phyloP scores from a whole-genome alignment of 2,888 invertebrate genomes.

The Gonocerus acuteangulatus region DNA sequence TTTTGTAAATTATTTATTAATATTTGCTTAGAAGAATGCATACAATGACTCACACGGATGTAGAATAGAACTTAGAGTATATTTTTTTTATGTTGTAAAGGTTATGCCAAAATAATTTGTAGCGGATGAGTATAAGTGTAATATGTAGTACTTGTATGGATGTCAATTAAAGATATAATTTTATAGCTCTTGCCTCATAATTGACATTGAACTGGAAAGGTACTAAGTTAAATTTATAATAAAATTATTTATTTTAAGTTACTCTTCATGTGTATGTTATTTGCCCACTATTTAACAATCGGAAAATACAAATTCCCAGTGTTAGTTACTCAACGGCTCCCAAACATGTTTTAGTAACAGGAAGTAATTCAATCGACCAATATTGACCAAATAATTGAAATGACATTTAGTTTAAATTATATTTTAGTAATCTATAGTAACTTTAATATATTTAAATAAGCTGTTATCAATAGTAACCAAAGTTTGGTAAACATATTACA shows the following conservation, averaged over 20 bases:
- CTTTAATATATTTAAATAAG: no score
- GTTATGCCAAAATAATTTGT: conserved; percentile 21
- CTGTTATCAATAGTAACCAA: no score
- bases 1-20: conserved; percentile 5
- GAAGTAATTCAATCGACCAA: no score
- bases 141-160: conserved; percentile 7
- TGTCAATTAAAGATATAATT: conserved; percentile 17
- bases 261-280: not conserved
- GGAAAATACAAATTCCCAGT: no score
- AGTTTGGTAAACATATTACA: no score
- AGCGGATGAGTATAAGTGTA: not conserved
- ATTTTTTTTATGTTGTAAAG: conserved; percentile 23
- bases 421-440: no score
- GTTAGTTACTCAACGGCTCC: no score
- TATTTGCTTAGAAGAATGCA: not conserved
- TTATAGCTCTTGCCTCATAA: conserved; percentile 21
- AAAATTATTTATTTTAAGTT: not conserved
- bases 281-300: no score
- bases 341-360: no score
- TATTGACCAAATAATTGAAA: no score
- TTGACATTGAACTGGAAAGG: conserved; percentile 15
- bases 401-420: no score
- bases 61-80: not conserved
- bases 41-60: not conserved
- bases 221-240: conserved; percentile 19